A percentile compares a stretch with the other conserved stretches of the same genome.
Conservation (phyloP, 2,797 vertebrate species). For the Rhinatrema bivittatum region DNA sequence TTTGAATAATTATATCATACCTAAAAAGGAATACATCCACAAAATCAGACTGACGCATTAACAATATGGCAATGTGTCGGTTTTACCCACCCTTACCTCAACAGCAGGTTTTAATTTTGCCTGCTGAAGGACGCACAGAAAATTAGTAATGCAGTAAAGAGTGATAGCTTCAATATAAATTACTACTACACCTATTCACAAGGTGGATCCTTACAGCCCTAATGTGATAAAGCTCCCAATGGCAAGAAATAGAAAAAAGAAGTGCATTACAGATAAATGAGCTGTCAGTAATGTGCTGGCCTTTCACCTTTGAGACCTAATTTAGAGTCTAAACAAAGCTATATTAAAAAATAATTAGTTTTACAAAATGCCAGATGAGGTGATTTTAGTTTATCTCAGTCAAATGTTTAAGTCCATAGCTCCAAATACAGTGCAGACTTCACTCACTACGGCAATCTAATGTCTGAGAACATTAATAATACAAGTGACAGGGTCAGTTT, state of each 20-base stretch:
- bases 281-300: background rate
- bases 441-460: too few species aligned
- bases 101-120: too few species aligned
- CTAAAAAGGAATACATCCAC: too few species aligned
- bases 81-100: too few species aligned
- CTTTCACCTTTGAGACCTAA: background rate
- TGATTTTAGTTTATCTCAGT: background rate
- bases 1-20: too few species aligned
- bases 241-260: background rate
- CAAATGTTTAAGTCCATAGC: background rate
- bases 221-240: background rate
- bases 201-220: background rate
- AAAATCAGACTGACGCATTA: too few species aligned
- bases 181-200: background rate
- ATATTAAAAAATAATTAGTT: background rate
- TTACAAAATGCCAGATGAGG: background rate
- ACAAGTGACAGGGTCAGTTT: too few species aligned
- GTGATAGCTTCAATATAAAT: background rate
- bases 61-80: too few species aligned
- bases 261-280: background rate
- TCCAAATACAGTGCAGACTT: too few species aligned
- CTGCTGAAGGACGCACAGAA: background rate
- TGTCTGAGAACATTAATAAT: too few species aligned
- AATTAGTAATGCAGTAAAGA: accelerated
- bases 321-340: background rate